A percentile compares a stretch with the other conserved stretches of the same genome.
phyloP scores from a whole-genome alignment of 2,888 invertebrate species.

The Actias luna region DNA sequence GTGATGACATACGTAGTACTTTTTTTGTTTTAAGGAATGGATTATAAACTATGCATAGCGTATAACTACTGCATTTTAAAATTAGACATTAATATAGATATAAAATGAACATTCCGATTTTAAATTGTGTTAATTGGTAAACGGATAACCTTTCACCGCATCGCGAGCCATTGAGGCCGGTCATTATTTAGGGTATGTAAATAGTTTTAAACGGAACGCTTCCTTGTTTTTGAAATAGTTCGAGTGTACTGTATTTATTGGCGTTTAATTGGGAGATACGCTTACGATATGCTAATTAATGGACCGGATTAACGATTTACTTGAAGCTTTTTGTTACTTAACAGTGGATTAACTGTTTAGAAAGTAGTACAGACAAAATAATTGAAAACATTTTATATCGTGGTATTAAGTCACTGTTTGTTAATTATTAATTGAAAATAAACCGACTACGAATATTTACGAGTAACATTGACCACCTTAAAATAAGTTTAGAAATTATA shows the following conservation, averaged over 20 bases:
- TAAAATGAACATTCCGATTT: conserved; percentile 34
- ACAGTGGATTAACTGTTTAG: background rate
- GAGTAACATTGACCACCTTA: too few relatives aligned
- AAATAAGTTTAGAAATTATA: too few relatives aligned
- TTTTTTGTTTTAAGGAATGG: background rate
- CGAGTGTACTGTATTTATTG: conserved; percentile 9
- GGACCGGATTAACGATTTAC: background rate
- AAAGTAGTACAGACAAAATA: background rate
- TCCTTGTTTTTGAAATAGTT: conserved; percentile 41
- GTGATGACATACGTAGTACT: too few relatives aligned
- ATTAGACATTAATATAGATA: conserved; percentile 42
- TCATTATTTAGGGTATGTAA: conserved; percentile 56
- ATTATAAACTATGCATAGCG: background rate
- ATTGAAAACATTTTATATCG: background rate
- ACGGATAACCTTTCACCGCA: conserved; percentile 62
- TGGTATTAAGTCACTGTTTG: background rate
- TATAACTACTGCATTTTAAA: conserved; percentile 16
- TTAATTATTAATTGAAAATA: background rate
- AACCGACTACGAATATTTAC: background rate
- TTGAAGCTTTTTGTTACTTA: conserved; percentile 1
- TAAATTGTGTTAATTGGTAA: conserved; percentile 53
- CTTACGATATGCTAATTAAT: background rate
- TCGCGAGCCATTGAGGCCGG: conserved; percentile 39
- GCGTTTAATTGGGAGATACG: background rate
- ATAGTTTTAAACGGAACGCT: conserved; percentile 37